Evolutionary conservation across 1,140 invertebrate species (phyloP).

Genomic region (Drosophila funebris): DNA sequence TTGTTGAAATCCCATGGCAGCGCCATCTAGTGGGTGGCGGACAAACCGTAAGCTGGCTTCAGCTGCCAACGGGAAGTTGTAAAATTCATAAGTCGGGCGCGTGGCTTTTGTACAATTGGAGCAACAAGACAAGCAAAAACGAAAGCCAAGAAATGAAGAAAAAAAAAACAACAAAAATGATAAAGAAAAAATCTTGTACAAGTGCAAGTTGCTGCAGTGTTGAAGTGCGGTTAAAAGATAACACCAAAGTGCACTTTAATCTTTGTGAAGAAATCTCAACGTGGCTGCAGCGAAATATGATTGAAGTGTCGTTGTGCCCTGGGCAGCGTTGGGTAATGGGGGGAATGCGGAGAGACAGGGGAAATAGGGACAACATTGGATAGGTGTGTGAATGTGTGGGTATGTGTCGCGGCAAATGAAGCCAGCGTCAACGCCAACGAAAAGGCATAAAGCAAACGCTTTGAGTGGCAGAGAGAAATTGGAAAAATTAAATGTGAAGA

Average conservation of each 20-base stretch:
- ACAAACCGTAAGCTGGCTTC: conserved; percentile 60
- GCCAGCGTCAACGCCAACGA: conserved; percentile 15
- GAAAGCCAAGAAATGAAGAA: conserved; percentile 4
- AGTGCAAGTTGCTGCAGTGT: conserved; percentile 56
- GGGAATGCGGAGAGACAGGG: not conserved
- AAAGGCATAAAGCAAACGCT: conserved; percentile 39
- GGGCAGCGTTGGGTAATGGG: not conserved
- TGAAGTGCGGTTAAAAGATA: conserved; percentile 51
- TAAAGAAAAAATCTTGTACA: conserved; percentile 47
- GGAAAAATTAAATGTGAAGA: conserved; percentile 68
- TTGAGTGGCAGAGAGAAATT: conserved; percentile 61
- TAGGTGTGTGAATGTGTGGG: not conserved
- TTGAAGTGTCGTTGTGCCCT: conserved; percentile 55
- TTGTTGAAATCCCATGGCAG: conserved; percentile 45
- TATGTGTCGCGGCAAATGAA: conserved; percentile 26
- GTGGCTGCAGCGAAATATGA: conserved; percentile 70
- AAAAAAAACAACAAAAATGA: not conserved
- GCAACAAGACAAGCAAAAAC: conserved; percentile 51
- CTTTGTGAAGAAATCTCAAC: conserved; percentile 72
- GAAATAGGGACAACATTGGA: not conserved
- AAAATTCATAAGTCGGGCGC: conserved; percentile 78
- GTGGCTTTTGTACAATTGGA: conserved; percentile 75
- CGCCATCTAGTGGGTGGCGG: conserved; percentile 24
- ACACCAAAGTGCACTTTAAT: conserved; percentile 81
- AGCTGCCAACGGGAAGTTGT: conserved; percentile 71